These are phyloP conservation scores for Mobula hypostoma DNA, from an alignment of 2,113 vertebrate species.

Conservation along the genomic window DNA sequence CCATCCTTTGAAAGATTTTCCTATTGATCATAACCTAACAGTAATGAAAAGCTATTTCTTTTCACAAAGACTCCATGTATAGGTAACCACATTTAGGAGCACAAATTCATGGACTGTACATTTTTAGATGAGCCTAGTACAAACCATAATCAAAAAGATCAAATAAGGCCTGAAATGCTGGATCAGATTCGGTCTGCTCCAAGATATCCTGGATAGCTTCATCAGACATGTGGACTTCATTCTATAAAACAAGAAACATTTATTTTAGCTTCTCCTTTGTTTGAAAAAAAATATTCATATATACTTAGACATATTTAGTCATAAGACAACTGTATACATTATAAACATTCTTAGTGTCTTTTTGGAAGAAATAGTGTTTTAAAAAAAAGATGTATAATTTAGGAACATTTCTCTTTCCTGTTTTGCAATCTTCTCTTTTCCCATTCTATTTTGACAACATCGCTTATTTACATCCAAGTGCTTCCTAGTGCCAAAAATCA, in stretches of 20 bases:
- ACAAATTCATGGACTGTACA: not conserved
- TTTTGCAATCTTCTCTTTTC: not conserved
- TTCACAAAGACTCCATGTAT: not conserved
- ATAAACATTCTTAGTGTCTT: not conserved
- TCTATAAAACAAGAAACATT: conserved; percentile 52
- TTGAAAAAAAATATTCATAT: not conserved
- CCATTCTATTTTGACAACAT: not conserved
- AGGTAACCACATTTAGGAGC: not conserved
- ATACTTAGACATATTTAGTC: not conserved
- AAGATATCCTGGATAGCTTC: conserved; percentile 94
- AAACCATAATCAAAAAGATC: conserved; percentile 92
- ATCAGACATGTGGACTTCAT: conserved; percentile 95
- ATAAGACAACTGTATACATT: not conserved
- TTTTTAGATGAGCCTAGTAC: conserved; percentile 9
- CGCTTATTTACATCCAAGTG: not conserved
- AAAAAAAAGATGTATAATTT: not conserved
- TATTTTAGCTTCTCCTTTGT: not conserved
- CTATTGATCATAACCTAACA: not conserved
- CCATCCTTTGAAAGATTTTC: not conserved
- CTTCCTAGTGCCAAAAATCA: not conserved
- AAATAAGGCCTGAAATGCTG: conserved; percentile 93
- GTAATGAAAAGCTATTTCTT: not conserved
- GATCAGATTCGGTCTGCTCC: conserved; percentile 91
- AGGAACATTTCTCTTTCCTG: no score
- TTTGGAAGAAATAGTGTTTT: no score